Conservation (phyloP, 2,797 vertebrate genomes). For the Gymnoscopelus braueri region DNA sequence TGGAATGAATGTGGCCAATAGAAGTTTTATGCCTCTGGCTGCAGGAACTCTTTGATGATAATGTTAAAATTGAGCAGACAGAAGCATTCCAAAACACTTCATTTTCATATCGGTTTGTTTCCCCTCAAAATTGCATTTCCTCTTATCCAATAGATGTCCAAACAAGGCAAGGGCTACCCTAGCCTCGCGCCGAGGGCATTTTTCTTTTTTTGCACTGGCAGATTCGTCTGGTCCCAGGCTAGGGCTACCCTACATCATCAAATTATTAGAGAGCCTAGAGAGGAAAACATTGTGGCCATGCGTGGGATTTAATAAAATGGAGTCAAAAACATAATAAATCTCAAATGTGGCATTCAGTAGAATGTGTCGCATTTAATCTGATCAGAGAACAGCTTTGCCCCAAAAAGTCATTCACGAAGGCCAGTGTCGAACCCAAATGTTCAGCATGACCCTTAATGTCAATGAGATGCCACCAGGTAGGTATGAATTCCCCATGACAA, state of each 20-base stretch:
- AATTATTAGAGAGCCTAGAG: constrained; percentile 38
- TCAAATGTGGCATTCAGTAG: constrained; percentile 42
- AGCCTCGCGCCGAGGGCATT: too few relatives aligned
- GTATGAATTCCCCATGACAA: constrained; percentile 41
- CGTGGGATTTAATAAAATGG: constrained; percentile 52
- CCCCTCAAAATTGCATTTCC: constrained; percentile 16
- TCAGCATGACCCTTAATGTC: constrained; percentile 17
- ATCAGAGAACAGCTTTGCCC: constrained; percentile 15
- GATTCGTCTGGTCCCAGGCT: background rate
- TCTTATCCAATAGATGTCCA: constrained; percentile 33
- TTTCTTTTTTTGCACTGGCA: too few relatives aligned
- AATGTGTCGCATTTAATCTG: constrained; percentile 44
- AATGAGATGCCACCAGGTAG: constrained; percentile 18
- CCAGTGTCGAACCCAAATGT: constrained; percentile 18
- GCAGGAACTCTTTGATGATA: constrained; percentile 7
- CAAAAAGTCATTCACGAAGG: background rate
- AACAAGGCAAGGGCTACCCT: constrained; percentile 19
- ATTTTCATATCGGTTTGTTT: constrained; percentile 10
- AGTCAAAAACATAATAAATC: constrained; percentile 45
- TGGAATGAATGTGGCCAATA: constrained; percentile 19
- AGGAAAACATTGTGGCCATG: constrained; percentile 43
- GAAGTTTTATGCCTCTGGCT: constrained; percentile 19
- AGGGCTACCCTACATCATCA: constrained; percentile 19
- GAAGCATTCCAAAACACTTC: constrained; percentile 7
- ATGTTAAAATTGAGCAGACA: constrained; percentile 9